These are phyloP conservation scores for Hydra vulgaris DNA, from an alignment of 30 jellyfish, hydroid and myxozoan genomes.

Conservation along the genomic window DNA sequence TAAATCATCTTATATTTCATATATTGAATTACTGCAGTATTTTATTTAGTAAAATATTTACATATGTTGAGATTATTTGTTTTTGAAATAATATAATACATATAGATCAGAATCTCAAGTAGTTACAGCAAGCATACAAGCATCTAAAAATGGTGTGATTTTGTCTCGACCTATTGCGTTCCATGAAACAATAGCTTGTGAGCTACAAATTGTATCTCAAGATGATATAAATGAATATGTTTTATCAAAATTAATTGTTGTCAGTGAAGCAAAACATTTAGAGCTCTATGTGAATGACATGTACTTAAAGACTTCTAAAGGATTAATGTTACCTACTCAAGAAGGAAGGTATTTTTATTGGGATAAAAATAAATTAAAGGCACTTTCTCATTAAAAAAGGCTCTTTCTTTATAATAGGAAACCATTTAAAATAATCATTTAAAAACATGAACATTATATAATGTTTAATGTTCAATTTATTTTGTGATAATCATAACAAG, in stretches of 20 bases:
- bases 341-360: slow-evolving; percentile 67
- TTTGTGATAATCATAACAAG: not conserved
- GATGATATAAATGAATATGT: slow-evolving; percentile 47
- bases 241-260: slow-evolving; percentile 43
- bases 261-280: slow-evolving; percentile 83
- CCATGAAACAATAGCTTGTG: slow-evolving; percentile 63
- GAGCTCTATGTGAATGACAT: slow-evolving; percentile 74
- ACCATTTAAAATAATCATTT: not conserved
- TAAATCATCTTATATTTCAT: not conserved
- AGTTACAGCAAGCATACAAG: slow-evolving; percentile 10
- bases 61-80: too few relatives aligned
- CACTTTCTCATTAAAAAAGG: not conserved
- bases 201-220: slow-evolving; percentile 66
- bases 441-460: too few relatives aligned
- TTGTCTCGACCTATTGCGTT: slow-evolving; percentile 49
- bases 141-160: slow-evolving; percentile 32
- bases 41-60: too few relatives aligned
- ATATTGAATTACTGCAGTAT: too few relatives aligned
- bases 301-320: slow-evolving; percentile 83
- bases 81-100: not conserved
- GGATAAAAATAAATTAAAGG: not conserved
- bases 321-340: slow-evolving; percentile 57
- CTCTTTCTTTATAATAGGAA: too few relatives aligned
- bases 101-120: slow-evolving; percentile 28
- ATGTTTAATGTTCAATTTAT: not conserved